These are phyloP conservation scores for Agelaius tricolor DNA, from an alignment of 2,113 vertebrate species.

Conservation along the genomic window DNA sequence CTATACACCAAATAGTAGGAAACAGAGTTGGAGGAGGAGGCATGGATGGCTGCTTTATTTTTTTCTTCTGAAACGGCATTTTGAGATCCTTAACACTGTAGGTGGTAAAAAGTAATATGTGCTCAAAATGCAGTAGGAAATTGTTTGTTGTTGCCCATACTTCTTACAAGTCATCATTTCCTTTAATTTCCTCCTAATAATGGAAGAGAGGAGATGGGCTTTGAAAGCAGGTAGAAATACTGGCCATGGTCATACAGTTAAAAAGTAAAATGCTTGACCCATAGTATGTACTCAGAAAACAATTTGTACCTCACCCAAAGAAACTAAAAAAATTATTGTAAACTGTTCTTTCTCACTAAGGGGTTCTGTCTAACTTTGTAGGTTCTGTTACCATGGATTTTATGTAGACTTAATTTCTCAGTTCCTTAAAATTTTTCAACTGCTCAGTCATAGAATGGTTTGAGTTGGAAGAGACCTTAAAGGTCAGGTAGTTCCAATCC, in stretches of 20 bases:
- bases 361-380: background rate
- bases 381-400: background rate
- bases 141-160: background rate
- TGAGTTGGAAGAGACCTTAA: background rate
- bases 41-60: constrained; percentile 26
- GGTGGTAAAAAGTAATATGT: constrained; percentile 62
- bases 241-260: background rate
- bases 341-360: background rate
- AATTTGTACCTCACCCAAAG: background rate
- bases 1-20: background rate
- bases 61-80: constrained; percentile 15
- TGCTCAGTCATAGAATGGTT: background rate
- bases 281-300: constrained; percentile 24
- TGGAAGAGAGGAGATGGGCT: background rate
- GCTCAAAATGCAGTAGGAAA: constrained; percentile 41
- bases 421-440: background rate
- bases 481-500: background rate
- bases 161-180: constrained; percentile 9
- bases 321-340: background rate
- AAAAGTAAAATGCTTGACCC: constrained; percentile 33
- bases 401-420: background rate
- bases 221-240: background rate
- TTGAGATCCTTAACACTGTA: constrained; percentile 46
- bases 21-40: background rate
- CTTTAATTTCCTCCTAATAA: constrained; percentile 10